phyloP scores from a whole-genome alignment of 2,888 invertebrate species.

The Trachelus troglodyta region DNA sequence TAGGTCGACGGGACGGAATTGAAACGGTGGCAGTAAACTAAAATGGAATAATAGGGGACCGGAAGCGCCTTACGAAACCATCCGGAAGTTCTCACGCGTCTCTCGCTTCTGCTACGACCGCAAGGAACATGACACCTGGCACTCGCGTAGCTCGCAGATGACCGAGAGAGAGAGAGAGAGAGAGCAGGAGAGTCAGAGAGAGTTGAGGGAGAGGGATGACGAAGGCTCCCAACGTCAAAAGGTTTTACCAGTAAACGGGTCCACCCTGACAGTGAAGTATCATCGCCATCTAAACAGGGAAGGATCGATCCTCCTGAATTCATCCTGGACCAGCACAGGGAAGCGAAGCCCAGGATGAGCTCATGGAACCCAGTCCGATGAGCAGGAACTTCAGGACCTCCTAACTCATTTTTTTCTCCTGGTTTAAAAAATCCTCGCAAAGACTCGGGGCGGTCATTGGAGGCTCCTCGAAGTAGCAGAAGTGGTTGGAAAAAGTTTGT shows the following conservation, averaged over 20 bases:
- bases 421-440: neutral
- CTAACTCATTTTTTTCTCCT: neutral
- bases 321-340: neutral
- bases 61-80: slow-evolving; percentile 60
- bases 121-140: slow-evolving; percentile 66
- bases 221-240: neutral
- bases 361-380: neutral
- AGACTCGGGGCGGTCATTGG: neutral
- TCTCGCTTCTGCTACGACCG: slow-evolving; percentile 64
- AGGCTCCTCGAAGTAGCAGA: neutral
- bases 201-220: neutral
- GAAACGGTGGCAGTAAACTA: slow-evolving; percentile 56
- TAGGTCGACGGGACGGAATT: slow-evolving; percentile 24
- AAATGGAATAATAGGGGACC: slow-evolving; percentile 63
- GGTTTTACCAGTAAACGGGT: neutral
- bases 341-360: neutral
- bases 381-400: neutral
- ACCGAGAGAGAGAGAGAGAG: slow-evolving; percentile 26
- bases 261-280: neutral
- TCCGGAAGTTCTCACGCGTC: slow-evolving; percentile 67
- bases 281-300: neutral
- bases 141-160: slow-evolving; percentile 46
- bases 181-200: neutral
- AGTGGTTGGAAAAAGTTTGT: neutral
- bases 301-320: neutral